Percentiles rank a stretch among this genome's conserved stretches.
Evolutionary conservation across 2,797 vertebrate genomes (phyloP).

Genomic region (Gymnodraco acuticeps): DNA sequence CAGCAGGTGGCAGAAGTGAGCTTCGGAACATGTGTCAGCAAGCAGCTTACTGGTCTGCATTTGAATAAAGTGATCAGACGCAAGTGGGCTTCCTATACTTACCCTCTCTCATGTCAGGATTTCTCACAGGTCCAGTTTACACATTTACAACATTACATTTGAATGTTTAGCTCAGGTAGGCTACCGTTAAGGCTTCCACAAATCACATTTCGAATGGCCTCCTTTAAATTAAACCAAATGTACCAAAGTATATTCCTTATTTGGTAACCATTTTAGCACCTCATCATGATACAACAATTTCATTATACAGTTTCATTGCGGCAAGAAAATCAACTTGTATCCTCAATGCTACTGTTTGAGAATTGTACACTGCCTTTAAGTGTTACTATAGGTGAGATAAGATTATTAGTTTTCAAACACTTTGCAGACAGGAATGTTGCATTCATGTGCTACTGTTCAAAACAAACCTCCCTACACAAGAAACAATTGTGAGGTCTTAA

Average conservation of each 20-base stretch:
- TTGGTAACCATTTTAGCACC: background rate
- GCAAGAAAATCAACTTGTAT: background rate
- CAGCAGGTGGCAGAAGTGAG: constrained; percentile 66
- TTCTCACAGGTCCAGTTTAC: no score
- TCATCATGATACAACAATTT: background rate
- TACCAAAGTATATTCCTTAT: background rate
- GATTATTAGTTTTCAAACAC: no score
- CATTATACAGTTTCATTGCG: background rate
- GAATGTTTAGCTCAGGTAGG: no score
- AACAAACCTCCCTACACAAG: background rate
- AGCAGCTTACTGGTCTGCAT: no score
- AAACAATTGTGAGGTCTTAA: background rate
- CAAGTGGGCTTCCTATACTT: background rate
- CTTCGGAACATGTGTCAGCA: background rate
- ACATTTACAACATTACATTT: no score
- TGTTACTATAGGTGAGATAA: background rate
- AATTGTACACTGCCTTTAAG: background rate
- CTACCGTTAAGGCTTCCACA: no score
- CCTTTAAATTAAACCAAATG: no score
- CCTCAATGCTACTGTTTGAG: background rate
- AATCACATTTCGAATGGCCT: no score
- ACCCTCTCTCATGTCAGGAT: background rate
- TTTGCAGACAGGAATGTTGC: background rate
- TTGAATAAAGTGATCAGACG: background rate
- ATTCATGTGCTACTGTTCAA: background rate